Percentiles rank a stretch among this genome's conserved stretches.
Conservation (phyloP, 2,113 vertebrate species). For the Azemiops feae region DNA sequence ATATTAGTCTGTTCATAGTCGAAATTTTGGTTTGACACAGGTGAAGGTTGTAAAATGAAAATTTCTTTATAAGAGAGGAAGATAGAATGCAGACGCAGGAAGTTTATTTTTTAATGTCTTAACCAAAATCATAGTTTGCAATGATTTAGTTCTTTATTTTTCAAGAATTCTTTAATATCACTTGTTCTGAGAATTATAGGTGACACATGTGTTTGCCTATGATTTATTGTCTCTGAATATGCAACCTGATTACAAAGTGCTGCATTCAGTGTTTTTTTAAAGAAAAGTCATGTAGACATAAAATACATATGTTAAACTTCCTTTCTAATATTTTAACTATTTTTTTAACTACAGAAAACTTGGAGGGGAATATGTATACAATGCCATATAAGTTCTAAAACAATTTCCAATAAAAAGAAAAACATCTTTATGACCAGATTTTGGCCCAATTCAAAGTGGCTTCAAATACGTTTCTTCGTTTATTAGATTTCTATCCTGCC, state of each 20-base stretch:
- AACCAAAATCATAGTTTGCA: not conserved
- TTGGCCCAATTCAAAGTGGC: not conserved
- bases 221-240: not conserved
- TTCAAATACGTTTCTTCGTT: not conserved
- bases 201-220: not conserved
- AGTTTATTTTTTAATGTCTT: not conserved
- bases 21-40: not conserved
- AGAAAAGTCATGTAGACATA: not conserved
- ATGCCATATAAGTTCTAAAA: accelerated
- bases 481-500: not conserved
- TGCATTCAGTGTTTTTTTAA: not conserved
- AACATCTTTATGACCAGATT: not conserved
- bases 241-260: not conserved
- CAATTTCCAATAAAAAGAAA: not conserved
- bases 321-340: not conserved
- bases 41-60: not conserved
- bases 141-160: not conserved
- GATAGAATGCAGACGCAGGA: not conserved
- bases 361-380: not conserved
- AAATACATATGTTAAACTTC: not conserved
- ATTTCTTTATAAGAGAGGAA: not conserved
- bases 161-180: not conserved
- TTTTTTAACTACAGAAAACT: not conserved
- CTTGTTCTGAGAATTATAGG: not conserved
- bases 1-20: not conserved